phyloP scores from a whole-genome alignment of 2,888 invertebrate genomes.

The Eutolmus rufibarbis region DNA sequence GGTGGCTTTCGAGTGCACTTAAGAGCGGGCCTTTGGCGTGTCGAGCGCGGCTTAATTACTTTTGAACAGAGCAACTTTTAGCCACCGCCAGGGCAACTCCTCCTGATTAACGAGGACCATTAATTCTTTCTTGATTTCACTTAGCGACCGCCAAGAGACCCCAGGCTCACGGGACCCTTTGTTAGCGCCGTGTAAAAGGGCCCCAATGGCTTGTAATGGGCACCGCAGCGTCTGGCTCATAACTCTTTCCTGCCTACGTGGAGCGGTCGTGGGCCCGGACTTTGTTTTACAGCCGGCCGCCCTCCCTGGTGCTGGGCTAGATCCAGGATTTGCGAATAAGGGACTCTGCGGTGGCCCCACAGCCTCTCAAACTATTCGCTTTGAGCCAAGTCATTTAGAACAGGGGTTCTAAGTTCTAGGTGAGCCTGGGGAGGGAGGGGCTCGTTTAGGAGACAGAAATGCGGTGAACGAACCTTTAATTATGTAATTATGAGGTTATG shows the following conservation, averaged over 20 bases:
- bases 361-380: background rate
- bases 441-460: background rate
- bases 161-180: background rate
- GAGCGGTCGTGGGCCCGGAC: background rate
- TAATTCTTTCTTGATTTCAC: constrained; percentile 30
- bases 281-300: background rate
- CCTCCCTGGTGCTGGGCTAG: background rate
- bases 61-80: background rate
- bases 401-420: background rate
- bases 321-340: background rate
- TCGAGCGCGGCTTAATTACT: background rate
- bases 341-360: background rate
- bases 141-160: background rate
- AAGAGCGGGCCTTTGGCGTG: background rate
- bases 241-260: background rate
- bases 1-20: background rate
- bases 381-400: background rate
- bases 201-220: constrained; percentile 1
- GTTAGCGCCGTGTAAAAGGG: background rate
- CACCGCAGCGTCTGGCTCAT: background rate
- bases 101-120: constrained; percentile 10
- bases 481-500: background rate
- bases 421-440: background rate
- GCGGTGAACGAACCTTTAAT: background rate
- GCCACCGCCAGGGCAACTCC: background rate